Evolutionary conservation across 2,797 vertebrate genomes (phyloP).

Genomic region (Catamblyrhynchus diadema): DNA sequence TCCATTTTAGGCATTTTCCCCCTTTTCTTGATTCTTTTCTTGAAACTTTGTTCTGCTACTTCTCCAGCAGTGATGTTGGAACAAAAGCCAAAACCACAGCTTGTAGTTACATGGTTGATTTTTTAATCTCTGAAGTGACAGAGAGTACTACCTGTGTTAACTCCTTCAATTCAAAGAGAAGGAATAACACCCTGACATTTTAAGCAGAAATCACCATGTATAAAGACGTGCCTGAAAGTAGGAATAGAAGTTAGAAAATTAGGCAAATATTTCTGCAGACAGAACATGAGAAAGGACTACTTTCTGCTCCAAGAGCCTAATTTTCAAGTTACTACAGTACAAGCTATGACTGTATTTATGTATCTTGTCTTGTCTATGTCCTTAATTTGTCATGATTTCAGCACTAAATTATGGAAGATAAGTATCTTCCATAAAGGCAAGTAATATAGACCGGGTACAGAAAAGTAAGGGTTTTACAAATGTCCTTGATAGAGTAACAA

Average conservation of each 20-base stretch:
- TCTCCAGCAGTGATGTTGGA: not conserved
- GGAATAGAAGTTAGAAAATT: not conserved
- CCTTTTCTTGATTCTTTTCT: not conserved
- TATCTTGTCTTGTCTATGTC: not conserved
- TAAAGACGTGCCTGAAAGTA: not conserved
- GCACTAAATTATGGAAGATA: not conserved
- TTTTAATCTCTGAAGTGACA: not conserved
- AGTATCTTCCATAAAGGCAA: not conserved
- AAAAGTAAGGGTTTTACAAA: not conserved
- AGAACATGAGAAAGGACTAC: not conserved
- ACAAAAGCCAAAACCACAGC: not conserved
- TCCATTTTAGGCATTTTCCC: not conserved
- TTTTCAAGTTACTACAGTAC: not conserved
- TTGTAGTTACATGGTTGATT: not conserved
- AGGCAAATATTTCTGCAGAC: not conserved
- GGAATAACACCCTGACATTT: not conserved
- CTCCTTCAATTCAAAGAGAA: not conserved
- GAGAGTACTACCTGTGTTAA: not conserved
- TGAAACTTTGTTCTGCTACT: not conserved
- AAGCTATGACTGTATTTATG: not conserved
- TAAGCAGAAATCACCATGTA: not conserved
- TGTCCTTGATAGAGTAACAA: not conserved
- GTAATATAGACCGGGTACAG: not conserved
- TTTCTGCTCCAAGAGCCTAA: not conserved
- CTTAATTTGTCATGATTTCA: not conserved